A percentile compares a stretch with the other conserved stretches of the same genome.
Evolutionary conservation across 2,113 vertebrate genomes (phyloP).

Genomic region (Dasyurus viverrinus): DNA sequence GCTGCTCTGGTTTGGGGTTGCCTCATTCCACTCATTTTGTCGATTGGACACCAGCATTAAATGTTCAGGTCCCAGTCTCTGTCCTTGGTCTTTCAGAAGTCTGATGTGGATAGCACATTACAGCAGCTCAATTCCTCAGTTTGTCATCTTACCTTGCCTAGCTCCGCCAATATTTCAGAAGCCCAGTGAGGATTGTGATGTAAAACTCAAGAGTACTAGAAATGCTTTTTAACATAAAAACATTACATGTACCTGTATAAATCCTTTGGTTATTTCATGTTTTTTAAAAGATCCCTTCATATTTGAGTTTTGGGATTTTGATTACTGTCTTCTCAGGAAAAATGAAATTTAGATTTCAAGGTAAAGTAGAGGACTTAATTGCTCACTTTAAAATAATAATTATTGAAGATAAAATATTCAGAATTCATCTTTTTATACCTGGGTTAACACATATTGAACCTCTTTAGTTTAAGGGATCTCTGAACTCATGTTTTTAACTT

Average conservation of each 20-base stretch:
- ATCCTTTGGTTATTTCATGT: conserved; percentile 71
- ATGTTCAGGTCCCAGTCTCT: conserved; percentile 36
- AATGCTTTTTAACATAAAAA: conserved; percentile 79
- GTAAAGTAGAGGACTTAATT: conserved; percentile 74
- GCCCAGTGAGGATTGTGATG: conserved; percentile 77
- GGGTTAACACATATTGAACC: conserved; percentile 55
- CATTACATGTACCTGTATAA: conserved; percentile 68
- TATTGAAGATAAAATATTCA: conserved; percentile 79
- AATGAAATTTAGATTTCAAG: conserved; percentile 81
- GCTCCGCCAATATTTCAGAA: conserved; percentile 79
- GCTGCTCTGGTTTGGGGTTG: conserved; percentile 94
- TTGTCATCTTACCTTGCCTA: conserved; percentile 73
- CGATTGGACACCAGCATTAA: conserved; percentile 97
- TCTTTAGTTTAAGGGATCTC: conserved; percentile 68
- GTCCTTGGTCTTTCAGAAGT: conserved; percentile 20
- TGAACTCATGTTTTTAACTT: conserved; percentile 54
- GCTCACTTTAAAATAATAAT: conserved; percentile 75
- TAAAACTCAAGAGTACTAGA: conserved; percentile 69
- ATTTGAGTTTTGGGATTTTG: conserved; percentile 81
- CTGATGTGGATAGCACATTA: conserved; percentile 72
- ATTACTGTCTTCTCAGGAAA: conserved; percentile 89
- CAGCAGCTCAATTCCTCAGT: conserved; percentile 73
- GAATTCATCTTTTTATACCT: conserved; percentile 51
- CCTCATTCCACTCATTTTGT: conserved; percentile 96
- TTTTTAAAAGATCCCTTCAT: conserved; percentile 80